Evolutionary conservation across 2,113 vertebrate genomes (phyloP), one percentile per base, ranked within the genome.

Genomic region (Bubo scandiacus): DNA sequence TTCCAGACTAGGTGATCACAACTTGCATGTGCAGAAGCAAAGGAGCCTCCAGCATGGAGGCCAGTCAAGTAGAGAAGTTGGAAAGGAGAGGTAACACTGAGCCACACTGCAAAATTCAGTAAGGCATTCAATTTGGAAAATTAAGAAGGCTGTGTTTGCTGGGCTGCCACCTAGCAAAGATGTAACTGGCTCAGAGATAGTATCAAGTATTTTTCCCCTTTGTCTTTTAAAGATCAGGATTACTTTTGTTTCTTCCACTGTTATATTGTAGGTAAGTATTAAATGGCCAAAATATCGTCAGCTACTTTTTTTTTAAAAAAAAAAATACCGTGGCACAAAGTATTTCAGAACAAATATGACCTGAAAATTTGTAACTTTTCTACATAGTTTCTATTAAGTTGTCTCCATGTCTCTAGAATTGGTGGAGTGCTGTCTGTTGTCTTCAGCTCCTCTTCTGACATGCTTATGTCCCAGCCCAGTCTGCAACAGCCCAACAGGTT

Each of bases 331-430:
- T 23, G 67, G 7, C 6, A 29, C 7, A 12, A 61, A 34, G 3
- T n/a, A 25, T 32, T 82, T 59, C 58, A 42, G 34, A 42, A 45
- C 25, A 85, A 81, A 51, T 5, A 19, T 25, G 26, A 81, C 12
- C 13, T 58, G 52, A 30, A 21, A 4, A 34, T 42, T 34, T 82
- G 68, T 9, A 40, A 59, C 11, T 63, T 63, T 42, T 49, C 38
- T 61, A 5, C 21, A 23, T 62, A 32, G 8, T 92, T 13, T 55
- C 29, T 65, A 34, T 23, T 65, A 34, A 45, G 11, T 1, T 68
- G 18, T 42, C 16, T 45, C 16, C 2, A 1, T 6, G 3, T 34
- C 10, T 59, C 15, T 54, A 4, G 65, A 54, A 16, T 1, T 58
- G 68, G 8, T 71, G 70, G 42, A 68, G 27, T 9, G 22, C 27